Conservation (phyloP, 1,140 invertebrate species). For the Orchesella cincta region DNA sequence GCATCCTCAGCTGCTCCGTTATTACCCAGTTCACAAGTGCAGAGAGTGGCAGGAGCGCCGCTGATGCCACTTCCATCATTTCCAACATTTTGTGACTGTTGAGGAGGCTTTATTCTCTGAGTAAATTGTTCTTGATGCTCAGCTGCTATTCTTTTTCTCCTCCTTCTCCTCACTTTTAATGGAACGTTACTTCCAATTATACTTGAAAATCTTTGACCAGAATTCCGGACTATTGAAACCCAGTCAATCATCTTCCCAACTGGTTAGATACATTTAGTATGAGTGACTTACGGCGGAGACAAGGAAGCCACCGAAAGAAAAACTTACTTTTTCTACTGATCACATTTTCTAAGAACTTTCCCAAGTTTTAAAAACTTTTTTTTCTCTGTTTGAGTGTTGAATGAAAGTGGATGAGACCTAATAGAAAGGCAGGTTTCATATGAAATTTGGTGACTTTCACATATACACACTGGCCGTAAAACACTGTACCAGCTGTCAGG, state of each 20-base stretch:
- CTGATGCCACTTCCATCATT: neutral
- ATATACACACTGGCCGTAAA: too few species aligned
- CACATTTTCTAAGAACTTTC: neutral
- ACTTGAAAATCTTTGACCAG: conserved; percentile 70
- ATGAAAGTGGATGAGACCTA: neutral
- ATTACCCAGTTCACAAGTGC: neutral
- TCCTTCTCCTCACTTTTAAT: conserved; percentile 62
- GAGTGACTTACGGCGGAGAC: too few species aligned
- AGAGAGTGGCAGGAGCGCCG: neutral
- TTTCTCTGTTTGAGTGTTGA: neutral
- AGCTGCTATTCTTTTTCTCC: conserved; percentile 53
- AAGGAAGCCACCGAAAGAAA: too few species aligned
- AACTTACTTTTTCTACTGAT: neutral
- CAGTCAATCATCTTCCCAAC: conserved; percentile 69
- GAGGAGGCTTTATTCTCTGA: conserved; percentile 34
- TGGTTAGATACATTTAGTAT: neutral
- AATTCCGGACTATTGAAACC: conserved; percentile 74
- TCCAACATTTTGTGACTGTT: neutral
- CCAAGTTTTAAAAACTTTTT: neutral
- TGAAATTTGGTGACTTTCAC: too few species aligned
- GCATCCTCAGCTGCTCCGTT: neutral
- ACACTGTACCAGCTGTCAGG: neutral
- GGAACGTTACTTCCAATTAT: conserved; percentile 68
- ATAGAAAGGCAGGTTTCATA: neutral
- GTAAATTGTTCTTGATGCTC: conserved; percentile 29